phyloP scores from a whole-genome alignment of 92 coral and sea anemone genomes.

The Umimayanthus kanabou region DNA sequence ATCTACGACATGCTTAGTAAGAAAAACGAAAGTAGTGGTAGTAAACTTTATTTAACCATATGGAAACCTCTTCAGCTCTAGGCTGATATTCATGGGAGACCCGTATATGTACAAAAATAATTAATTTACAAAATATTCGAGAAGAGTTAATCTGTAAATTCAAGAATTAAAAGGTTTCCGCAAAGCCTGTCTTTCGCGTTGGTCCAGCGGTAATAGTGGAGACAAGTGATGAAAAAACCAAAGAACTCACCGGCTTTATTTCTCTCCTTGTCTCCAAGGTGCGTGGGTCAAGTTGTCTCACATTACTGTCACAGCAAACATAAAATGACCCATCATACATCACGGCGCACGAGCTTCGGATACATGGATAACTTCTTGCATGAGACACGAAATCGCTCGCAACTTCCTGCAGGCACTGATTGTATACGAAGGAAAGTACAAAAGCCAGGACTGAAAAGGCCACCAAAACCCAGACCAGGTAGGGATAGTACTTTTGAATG shows the following conservation, averaged over 20 bases:
- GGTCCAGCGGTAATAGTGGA: background rate
- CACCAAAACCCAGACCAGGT: background rate
- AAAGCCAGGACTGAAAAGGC: background rate
- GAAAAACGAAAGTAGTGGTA: no score
- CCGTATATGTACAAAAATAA: no score
- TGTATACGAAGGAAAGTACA: background rate
- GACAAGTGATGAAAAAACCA: background rate
- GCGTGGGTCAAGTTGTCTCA: background rate
- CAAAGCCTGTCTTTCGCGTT: background rate
- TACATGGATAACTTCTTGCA: background rate
- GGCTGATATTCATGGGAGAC: no score
- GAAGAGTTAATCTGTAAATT: no score
- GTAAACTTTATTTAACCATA: no score
- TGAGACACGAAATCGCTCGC: constrained; percentile 1
- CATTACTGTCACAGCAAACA: background rate
- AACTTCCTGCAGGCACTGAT: constrained; percentile 7
- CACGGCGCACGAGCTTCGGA: background rate
- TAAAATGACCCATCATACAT: constrained; percentile 12
- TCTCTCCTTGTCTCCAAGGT: background rate
- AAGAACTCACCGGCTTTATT: background rate
- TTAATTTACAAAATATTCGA: no score
- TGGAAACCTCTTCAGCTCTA: no score
- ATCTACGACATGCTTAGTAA: no score
- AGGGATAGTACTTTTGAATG: background rate
- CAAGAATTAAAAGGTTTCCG: background rate